phyloP scores from a whole-genome alignment of 2,888 invertebrate genomes.

The Amphiduros pacificus region DNA sequence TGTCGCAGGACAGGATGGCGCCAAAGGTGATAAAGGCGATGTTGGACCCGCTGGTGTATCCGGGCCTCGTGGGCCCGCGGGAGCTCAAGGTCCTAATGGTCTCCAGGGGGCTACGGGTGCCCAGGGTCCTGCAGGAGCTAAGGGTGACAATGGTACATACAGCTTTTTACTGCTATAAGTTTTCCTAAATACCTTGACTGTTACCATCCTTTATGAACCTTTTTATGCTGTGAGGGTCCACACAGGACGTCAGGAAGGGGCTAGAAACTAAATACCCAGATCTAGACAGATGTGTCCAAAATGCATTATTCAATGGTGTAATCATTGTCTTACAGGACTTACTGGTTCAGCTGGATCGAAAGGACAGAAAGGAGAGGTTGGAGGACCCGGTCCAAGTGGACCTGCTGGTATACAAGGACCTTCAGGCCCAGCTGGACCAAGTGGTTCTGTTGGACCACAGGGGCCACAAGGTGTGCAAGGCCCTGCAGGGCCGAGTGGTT shows the following conservation, averaged over 20 bases:
- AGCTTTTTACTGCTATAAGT: too few relatives aligned
- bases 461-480: conserved; percentile 13
- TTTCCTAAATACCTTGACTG: too few relatives aligned
- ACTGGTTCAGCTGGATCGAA: conserved; percentile 7
- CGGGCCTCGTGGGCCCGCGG: too few relatives aligned
- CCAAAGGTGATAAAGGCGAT: too few relatives aligned
- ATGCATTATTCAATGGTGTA: too few relatives aligned
- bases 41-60: conserved; percentile 15
- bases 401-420: conserved; percentile 19
- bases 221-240: too few relatives aligned
- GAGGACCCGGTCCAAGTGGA: conserved; percentile 7
- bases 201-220: too few relatives aligned
- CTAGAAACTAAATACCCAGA: too few relatives aligned
- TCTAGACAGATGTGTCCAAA: too few relatives aligned
- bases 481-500: not conserved
- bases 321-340: not conserved
- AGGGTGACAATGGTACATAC: too few relatives aligned
- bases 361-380: too few relatives aligned
- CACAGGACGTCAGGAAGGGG: too few relatives aligned
- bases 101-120: conserved; percentile 14
- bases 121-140: not conserved
- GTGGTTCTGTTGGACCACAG: not conserved
- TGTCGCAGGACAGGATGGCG: conserved; percentile 15
- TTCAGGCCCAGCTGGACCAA: conserved; percentile 18
- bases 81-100: conserved; percentile 15